Percentiles rank a stretch among this genome's conserved stretches.
phyloP scores from a whole-genome alignment of 2,797 vertebrate species.

The Tokudaia tokunoshimensis region DNA sequence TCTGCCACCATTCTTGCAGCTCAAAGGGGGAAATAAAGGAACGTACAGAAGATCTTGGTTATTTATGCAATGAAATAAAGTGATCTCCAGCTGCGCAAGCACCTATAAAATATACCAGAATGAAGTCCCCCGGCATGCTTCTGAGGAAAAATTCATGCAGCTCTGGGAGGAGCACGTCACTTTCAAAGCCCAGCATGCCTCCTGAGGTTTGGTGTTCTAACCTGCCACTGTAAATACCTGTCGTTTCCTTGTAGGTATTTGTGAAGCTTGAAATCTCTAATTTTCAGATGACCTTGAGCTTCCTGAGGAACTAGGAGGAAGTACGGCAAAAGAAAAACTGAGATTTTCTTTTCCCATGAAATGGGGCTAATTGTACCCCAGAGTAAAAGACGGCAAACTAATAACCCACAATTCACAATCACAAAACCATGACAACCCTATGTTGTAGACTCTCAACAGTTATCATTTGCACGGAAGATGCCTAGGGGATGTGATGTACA shows the following conservation, averaged over 20 bases:
- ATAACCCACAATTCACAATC: constrained; percentile 77
- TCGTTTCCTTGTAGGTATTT: constrained; percentile 77
- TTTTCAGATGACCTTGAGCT: constrained; percentile 83
- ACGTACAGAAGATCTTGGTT: constrained; percentile 82
- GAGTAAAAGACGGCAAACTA: constrained; percentile 63
- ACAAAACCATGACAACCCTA: constrained; percentile 67
- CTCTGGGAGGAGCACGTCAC: constrained; percentile 73
- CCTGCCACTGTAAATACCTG: constrained; percentile 68
- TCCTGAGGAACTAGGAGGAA: constrained; percentile 29
- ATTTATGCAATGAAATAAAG: constrained; percentile 88
- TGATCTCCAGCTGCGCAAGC: constrained; percentile 78
- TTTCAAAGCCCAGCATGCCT: constrained; percentile 79
- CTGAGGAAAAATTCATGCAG: constrained; percentile 77
- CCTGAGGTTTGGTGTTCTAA: constrained; percentile 83
- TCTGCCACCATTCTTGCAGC: constrained; percentile 71
- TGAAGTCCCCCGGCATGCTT: constrained; percentile 79
- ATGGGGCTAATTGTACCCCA: constrained; percentile 75
- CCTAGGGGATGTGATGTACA: constrained; percentile 52
- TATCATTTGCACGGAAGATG: constrained; percentile 71
- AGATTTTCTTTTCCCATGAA: constrained; percentile 59
- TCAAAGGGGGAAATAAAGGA: constrained; percentile 81
- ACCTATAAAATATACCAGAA: constrained; percentile 79
- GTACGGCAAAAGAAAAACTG: constrained; percentile 62
- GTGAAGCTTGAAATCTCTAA: constrained; percentile 79
- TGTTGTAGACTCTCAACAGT: constrained; percentile 68